Conservation (phyloP, 1,140 invertebrate genomes). For the Rhyzopertha dominica region DNA sequence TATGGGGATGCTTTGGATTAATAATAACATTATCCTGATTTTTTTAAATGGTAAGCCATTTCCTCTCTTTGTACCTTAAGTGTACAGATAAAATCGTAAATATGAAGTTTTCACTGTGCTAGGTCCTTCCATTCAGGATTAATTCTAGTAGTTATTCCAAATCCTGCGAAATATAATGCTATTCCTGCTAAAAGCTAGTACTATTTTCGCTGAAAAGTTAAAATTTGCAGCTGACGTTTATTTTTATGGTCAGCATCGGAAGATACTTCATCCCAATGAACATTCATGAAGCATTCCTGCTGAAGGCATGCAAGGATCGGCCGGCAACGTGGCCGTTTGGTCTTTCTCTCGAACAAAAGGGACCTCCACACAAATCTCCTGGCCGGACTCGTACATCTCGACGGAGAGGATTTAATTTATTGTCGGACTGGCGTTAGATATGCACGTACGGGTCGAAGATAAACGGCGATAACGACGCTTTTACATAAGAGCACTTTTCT, state of each 20-base stretch:
- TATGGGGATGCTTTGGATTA: too few relatives aligned
- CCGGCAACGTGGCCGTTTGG: slow-evolving; percentile 18
- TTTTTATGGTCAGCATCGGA: neutral
- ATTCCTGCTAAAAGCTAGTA: too few relatives aligned
- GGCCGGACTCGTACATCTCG: slow-evolving; percentile 21
- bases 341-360: slow-evolving; percentile 23
- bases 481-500: slow-evolving; percentile 29
- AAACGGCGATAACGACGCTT: slow-evolving; percentile 30
- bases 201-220: too few relatives aligned
- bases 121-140: too few relatives aligned
- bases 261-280: neutral
- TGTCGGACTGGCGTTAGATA: slow-evolving; percentile 27
- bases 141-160: too few relatives aligned
- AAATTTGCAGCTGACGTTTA: too few relatives aligned
- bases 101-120: too few relatives aligned
- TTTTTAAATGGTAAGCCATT: too few relatives aligned
- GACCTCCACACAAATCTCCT: slow-evolving; percentile 23
- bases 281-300: slow-evolving; percentile 16
- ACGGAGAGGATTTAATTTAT: slow-evolving; percentile 25
- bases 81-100: too few relatives aligned
- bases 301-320: slow-evolving; percentile 14
- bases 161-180: too few relatives aligned
- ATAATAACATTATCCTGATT: too few relatives aligned
- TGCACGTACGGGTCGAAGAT: slow-evolving; percentile 26
- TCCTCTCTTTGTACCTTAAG: too few relatives aligned